A percentile compares a stretch with the other conserved stretches of the same genome.
Evolutionary conservation across 2,113 vertebrate genomes (phyloP).

Genomic region (Baryphthengus martii): DNA sequence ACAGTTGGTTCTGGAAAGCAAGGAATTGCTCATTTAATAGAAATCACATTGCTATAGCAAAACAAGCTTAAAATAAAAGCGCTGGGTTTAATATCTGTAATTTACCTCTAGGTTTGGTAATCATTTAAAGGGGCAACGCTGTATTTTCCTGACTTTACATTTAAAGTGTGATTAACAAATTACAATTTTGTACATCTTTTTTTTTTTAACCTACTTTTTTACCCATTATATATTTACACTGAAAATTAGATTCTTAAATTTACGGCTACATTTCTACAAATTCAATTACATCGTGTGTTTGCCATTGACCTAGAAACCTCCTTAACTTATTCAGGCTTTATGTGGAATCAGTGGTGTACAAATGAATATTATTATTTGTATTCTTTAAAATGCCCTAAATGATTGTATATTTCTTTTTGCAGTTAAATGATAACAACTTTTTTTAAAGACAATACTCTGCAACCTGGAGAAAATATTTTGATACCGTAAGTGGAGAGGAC

Average conservation of each 20-base stretch:
- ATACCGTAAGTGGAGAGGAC: neutral
- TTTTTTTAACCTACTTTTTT: neutral
- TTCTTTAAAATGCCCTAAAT: neutral
- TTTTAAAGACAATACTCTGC: neutral
- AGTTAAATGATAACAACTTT: neutral
- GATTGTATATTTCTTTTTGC: neutral
- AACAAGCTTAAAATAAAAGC: neutral
- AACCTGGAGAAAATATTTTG: neutral
- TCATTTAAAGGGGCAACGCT: neutral
- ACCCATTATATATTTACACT: neutral
- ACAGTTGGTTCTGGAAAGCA: slow-evolving; percentile 36
- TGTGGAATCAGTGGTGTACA: neutral
- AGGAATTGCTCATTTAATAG: slow-evolving; percentile 14
- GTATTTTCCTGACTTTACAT: neutral
- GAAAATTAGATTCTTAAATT: neutral
- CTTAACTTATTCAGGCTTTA: neutral
- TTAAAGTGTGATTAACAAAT: neutral
- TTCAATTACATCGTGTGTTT: neutral
- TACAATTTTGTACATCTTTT: neutral
- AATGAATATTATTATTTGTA: neutral
- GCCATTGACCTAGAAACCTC: slow-evolving; percentile 52
- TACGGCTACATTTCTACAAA: neutral
- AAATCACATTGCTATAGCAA: slow-evolving; percentile 21
- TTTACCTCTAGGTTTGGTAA: neutral
- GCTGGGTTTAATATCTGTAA: neutral